Percentiles rank a stretch among this genome's conserved stretches.
Evolutionary conservation across 2,888 invertebrate species (phyloP).

Genomic region (Hypomecis atomaria): DNA sequence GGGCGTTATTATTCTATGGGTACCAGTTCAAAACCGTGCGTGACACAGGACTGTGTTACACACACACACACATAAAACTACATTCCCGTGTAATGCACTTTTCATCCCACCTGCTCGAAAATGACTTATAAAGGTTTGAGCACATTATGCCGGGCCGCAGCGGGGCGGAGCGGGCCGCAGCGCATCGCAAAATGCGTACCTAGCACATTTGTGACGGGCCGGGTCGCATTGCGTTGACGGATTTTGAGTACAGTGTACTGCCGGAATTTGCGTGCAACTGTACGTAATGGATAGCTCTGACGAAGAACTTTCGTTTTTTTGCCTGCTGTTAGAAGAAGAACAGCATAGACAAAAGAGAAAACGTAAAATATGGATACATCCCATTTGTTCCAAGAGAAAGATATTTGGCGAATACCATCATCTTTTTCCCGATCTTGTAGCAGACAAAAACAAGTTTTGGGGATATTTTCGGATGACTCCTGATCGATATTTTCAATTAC

Average conservation of each 20-base stretch:
- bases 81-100: no score
- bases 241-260: slow-evolving; percentile 30
- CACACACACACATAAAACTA: no score
- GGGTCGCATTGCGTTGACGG: slow-evolving; percentile 25
- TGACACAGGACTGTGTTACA: no score
- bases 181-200: slow-evolving; percentile 24
- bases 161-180: slow-evolving; percentile 22
- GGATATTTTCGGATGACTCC: slow-evolving; percentile 25
- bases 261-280: slow-evolving; percentile 25
- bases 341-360: slow-evolving; percentile 7
- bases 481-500: slow-evolving; percentile 24
- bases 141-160: slow-evolving; percentile 10
- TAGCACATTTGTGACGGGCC: slow-evolving; percentile 24
- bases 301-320: slow-evolving; percentile 18
- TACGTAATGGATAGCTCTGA: slow-evolving; percentile 8
- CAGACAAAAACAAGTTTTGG: slow-evolving; percentile 29
- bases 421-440: slow-evolving; percentile 26
- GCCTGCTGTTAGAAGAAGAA: slow-evolving; percentile 13
- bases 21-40: no score
- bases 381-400: slow-evolving; percentile 16
- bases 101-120: no score
- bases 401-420: slow-evolving; percentile 20
- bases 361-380: slow-evolving; percentile 24
- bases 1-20: no score
- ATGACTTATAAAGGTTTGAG: neutral